Conservation (phyloP, 2,888 invertebrate genomes). For the Neelides folsomi region DNA sequence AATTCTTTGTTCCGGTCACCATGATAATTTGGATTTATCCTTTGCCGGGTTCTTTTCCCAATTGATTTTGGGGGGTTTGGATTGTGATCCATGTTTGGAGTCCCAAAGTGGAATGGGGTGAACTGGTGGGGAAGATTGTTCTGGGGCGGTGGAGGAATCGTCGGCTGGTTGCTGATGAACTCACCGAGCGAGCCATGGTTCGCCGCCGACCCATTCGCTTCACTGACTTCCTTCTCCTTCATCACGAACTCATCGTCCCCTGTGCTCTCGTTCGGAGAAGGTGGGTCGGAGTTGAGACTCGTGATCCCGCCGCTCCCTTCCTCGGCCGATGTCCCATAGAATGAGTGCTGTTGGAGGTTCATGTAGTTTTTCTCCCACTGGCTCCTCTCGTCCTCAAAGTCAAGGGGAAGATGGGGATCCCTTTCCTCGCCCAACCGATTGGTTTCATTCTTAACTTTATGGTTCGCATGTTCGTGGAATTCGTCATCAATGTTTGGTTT, state of each 20-base stretch:
- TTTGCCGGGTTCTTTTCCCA: too few relatives aligned
- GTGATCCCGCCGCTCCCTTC: constrained; percentile 1
- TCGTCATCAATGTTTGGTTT: constrained; percentile 15
- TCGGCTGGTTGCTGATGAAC: constrained; percentile 5
- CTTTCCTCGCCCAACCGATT: constrained; percentile 2
- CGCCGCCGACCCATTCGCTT: neutral
- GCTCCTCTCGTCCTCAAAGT: constrained; percentile 9
- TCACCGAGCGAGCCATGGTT: neutral
- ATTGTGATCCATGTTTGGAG: neutral
- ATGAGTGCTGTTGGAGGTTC: constrained; percentile 21
- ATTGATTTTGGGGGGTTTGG: neutral
- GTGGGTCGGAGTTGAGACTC: neutral
- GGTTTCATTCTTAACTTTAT: neutral
- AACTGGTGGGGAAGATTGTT: neutral
- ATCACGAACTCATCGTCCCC: too few relatives aligned
- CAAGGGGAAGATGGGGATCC: constrained; percentile 5
- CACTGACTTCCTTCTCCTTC: too few relatives aligned
- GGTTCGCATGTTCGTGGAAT: constrained; percentile 24
- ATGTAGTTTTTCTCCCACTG: constrained; percentile 24
- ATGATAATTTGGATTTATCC: too few relatives aligned
- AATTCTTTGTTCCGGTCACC: too few relatives aligned
- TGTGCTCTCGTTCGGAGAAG: too few relatives aligned
- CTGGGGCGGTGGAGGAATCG: constrained; percentile 1
- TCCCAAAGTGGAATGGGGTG: constrained; percentile 1
- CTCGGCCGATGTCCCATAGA: constrained; percentile 12